These are phyloP conservation scores for Gracilinanus agilis DNA, from an alignment of 2,113 vertebrate species.

Conservation along the genomic window DNA sequence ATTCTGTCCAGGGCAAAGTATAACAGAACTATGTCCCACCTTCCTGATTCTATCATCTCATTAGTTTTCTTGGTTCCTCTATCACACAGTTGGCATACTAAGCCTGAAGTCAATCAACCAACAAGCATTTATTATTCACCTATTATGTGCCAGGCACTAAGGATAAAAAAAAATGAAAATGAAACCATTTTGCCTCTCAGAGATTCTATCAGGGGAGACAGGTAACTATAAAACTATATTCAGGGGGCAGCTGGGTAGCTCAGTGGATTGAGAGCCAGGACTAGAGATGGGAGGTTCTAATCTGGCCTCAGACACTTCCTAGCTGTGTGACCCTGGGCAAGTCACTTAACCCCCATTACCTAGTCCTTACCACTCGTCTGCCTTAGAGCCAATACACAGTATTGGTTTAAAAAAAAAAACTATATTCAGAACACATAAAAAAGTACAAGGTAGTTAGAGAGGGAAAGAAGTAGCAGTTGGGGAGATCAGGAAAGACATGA, in stretches of 20 bases:
- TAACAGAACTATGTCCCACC: neutral
- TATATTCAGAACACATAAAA: neutral
- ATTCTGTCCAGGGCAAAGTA: neutral
- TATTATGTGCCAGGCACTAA: neutral
- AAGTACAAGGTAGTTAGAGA: neutral
- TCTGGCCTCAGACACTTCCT: too few relatives aligned
- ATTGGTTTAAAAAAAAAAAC: too few relatives aligned
- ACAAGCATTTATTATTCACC: neutral
- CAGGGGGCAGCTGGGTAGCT: too few relatives aligned
- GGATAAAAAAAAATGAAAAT: neutral
- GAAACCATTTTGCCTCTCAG: neutral
- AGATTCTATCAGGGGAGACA: neutral
- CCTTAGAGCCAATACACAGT: too few relatives aligned
- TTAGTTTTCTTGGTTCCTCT: neutral
- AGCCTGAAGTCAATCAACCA: neutral
- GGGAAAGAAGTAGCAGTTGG: neutral
- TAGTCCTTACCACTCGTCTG: too few relatives aligned
- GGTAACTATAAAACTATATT: neutral
- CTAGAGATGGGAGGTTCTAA: too few relatives aligned
- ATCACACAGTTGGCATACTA: neutral
- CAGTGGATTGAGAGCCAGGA: too few relatives aligned
- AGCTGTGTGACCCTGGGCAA: too few relatives aligned
- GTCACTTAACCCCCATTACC: too few relatives aligned
- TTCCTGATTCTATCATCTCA: neutral
- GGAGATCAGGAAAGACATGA: neutral